Percentiles rank a stretch among this genome's conserved stretches.
Evolutionary conservation across 2,888 invertebrate species (phyloP).

Genomic region (Eudemis profundana): DNA sequence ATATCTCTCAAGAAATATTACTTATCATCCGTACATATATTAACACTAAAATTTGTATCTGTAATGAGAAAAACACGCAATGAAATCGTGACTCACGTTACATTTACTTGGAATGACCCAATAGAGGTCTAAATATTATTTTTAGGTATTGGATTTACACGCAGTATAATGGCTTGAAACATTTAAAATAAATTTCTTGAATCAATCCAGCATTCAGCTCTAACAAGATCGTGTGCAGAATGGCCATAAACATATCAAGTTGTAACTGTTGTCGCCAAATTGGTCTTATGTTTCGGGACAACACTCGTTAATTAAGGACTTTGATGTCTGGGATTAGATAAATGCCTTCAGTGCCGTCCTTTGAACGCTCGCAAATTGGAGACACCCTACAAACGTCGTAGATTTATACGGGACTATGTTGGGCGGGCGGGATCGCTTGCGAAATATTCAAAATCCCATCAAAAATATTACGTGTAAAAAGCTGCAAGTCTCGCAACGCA

Average conservation of each 20-base stretch:
- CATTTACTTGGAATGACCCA: too few species aligned
- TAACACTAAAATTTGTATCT: too few species aligned
- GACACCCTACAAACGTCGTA: constrained; percentile 25
- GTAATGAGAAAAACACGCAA: too few species aligned
- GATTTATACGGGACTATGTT: constrained; percentile 22
- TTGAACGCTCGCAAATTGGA: constrained; percentile 34
- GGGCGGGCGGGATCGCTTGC: not conserved
- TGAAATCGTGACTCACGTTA: too few species aligned
- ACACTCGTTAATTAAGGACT: constrained; percentile 39
- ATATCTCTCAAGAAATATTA: too few species aligned
- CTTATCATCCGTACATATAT: too few species aligned
- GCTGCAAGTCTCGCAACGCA: too few species aligned
- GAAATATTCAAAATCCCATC: not conserved
- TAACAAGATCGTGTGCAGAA: not conserved
- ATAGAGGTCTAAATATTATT: too few species aligned
- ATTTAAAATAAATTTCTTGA: not conserved
- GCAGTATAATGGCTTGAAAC: too few species aligned
- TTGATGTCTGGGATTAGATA: constrained; percentile 42
- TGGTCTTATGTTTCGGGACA: constrained; percentile 37
- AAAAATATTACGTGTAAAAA: too few species aligned
- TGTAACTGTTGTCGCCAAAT: constrained; percentile 37
- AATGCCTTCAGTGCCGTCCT: constrained; percentile 36
- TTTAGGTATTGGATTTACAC: too few species aligned
- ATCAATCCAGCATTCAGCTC: not conserved
- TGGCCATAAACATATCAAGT: constrained; percentile 23